phyloP scores from a whole-genome alignment of 2,888 invertebrate genomes.

The Dryobotodes eremita region DNA sequence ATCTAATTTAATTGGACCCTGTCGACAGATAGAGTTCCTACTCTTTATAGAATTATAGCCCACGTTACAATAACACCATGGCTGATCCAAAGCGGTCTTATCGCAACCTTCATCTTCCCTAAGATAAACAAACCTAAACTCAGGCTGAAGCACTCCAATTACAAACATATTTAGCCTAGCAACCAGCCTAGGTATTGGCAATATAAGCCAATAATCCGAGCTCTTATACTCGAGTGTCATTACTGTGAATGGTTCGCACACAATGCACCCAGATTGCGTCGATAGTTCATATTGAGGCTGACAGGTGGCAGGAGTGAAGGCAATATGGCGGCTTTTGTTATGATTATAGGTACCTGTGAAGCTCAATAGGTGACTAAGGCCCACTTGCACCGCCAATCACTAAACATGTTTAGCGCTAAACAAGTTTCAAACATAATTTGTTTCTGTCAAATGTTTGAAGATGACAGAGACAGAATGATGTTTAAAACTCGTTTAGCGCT shows the following conservation, averaged over 20 bases:
- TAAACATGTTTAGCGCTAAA: no score
- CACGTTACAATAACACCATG: background rate
- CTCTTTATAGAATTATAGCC: background rate
- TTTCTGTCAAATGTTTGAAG: no score
- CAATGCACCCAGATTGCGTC: slow-evolving; percentile 62
- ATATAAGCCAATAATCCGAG: slow-evolving; percentile 56
- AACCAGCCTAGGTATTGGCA: slow-evolving; percentile 26
- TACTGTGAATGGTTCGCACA: slow-evolving; percentile 58
- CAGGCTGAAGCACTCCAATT: background rate
- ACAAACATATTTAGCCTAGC: slow-evolving; percentile 36
- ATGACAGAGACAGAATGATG: no score
- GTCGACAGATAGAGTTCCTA: background rate
- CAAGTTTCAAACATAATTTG: no score
- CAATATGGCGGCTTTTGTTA: slow-evolving; percentile 54
- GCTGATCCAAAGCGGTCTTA: no score
- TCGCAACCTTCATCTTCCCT: background rate
- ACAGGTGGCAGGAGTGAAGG: slow-evolving; percentile 48
- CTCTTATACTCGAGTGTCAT: slow-evolving; percentile 59
- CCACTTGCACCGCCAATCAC: no score
- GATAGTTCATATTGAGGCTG: slow-evolving; percentile 58
- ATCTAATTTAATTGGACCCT: no score
- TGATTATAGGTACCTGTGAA: slow-evolving; percentile 7
- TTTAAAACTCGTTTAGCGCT: no score
- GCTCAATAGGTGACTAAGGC: background rate
- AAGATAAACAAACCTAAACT: background rate